Base-by-base conservation (phyloP, 2,797 vertebrate species). In the Sebastes alutus region DNA sequence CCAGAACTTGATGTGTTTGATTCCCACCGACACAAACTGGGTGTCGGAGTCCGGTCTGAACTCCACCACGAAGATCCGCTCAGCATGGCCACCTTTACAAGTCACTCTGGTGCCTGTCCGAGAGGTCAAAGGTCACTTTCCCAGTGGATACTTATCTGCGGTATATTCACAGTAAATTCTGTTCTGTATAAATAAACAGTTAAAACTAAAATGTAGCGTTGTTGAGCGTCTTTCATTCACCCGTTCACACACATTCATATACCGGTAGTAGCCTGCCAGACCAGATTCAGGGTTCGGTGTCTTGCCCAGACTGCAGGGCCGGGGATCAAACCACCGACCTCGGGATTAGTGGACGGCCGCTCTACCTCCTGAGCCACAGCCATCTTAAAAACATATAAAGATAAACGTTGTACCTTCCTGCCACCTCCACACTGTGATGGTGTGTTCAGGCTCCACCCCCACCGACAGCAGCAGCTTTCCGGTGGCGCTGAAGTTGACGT, bases 1-100 rank as follows among this genome's bases (percentile, higher is more conserved):
- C 98, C 98, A 99, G 95, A 99, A 99, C 95, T 99, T 99, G 92
- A 99, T 98, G 92, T 99, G 98, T 84, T 99, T 99, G 80, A 99
- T 96, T 46, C 98, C 98, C 20, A 98, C 98, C 0, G 98, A 99
- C 77, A 99, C 98, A 58, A 99, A 99, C 92, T 99, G 98, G 0
- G 97, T 97, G 93, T 99, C 98, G 0, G 98, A 99, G 90, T 99
- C 98, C 0, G 98, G 98, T 66, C 98, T 95, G 90, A 99, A 99
- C 92, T 99, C 98, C 55, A 97, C 97, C 74, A 98, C 97, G 0
- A 99, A 99, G 93, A 99, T 98, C 73, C 98, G 96, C 84, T 99
- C 98, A 9, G 96, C 78, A 63, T 99, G 98, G 27, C 97, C 95
- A 1, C 96, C 96, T 83, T 96, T 96, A 92, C 97, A 97, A 77